These are phyloP conservation scores for Steromphala cineraria DNA, from an alignment of 2,888 invertebrate species.

Conservation along the genomic window DNA sequence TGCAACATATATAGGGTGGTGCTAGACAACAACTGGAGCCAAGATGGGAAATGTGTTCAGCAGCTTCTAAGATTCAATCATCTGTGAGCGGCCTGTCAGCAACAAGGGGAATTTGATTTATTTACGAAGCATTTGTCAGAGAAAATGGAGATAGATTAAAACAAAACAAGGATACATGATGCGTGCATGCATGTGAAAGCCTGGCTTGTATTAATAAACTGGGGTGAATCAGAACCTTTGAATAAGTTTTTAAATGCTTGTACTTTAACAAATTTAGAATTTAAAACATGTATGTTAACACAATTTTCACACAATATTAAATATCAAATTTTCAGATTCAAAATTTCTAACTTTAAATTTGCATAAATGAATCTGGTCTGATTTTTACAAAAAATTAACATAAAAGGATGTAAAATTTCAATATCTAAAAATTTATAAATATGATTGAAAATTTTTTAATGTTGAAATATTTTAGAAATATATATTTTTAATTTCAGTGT, in stretches of 20 bases:
- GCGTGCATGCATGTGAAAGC: slow-evolving; percentile 5
- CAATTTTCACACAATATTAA: too few relatives aligned
- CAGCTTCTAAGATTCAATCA: slow-evolving; percentile 19
- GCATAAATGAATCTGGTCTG: too few relatives aligned
- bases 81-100: slow-evolving; percentile 16
- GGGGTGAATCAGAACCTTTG: slow-evolving; percentile 1
- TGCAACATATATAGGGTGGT: not conserved
- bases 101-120: slow-evolving; percentile 18
- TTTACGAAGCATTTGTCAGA: slow-evolving; percentile 20
- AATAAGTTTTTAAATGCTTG: not conserved
- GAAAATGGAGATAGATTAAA: slow-evolving; percentile 21
- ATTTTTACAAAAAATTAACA: too few relatives aligned
- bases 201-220: not conserved
- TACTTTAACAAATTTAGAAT: too few relatives aligned
- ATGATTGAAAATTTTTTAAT: too few relatives aligned
- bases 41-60: slow-evolving; percentile 15
- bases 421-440: too few relatives aligned
- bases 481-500: too few relatives aligned
- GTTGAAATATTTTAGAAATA: too few relatives aligned
- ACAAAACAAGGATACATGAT: slow-evolving; percentile 20
- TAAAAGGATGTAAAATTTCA: too few relatives aligned
- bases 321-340: too few relatives aligned
- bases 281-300: too few relatives aligned
- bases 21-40: slow-evolving; percentile 19
- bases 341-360: too few relatives aligned